Evolutionary conservation across 2,797 vertebrate genomes (phyloP).

Genomic region (Sus cebifrons): DNA sequence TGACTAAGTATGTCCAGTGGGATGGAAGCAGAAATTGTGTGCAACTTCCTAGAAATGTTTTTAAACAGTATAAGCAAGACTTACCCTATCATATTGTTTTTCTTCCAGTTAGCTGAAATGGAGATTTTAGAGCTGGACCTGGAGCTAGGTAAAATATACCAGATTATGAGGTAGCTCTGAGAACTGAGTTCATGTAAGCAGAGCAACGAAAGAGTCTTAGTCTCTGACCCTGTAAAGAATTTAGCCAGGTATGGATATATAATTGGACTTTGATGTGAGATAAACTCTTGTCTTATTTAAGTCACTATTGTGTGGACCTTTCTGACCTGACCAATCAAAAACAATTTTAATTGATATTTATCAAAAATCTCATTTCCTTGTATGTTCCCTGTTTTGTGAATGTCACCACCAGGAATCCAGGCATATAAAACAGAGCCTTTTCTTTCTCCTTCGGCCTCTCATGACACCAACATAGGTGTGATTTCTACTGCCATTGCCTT

Average conservation of each 20-base stretch:
- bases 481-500: not conserved
- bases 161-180: not conserved
- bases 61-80: not conserved
- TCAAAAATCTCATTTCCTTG: not conserved
- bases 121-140: not conserved
- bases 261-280: not conserved
- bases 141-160: not conserved
- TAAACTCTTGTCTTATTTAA: slow-evolving; percentile 31
- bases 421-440: not conserved
- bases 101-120: not conserved
- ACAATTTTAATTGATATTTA: not conserved
- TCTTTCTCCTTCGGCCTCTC: not conserved
- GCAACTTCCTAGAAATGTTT: not conserved
- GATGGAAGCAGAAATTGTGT: not conserved
- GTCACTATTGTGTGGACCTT: not conserved
- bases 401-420: not conserved
- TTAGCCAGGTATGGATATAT: not conserved
- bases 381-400: not conserved
- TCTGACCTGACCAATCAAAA: not conserved
- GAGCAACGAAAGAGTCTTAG: not conserved
- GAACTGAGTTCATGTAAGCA: not conserved
- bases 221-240: not conserved
- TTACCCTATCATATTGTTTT: not conserved
- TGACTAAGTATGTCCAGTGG: not conserved
- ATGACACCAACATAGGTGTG: not conserved